Base-by-base conservation (phyloP, 2,888 invertebrate genomes). In the Slavum lentiscoides region DNA sequence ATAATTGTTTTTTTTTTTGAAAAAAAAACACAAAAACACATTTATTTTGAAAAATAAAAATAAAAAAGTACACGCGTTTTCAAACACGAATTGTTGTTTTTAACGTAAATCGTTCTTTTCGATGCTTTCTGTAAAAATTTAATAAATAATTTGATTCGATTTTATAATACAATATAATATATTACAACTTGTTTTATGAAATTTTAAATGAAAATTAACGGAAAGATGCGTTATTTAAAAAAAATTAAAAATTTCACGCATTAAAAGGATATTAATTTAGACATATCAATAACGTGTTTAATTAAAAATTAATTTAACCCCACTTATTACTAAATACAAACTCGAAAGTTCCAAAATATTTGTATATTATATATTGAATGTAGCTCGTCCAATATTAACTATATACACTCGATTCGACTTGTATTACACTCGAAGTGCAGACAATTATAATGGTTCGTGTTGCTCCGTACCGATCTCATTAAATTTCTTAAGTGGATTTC, bases 401-500 rank as follows among this genome's bases (percentile, higher is more conserved):
- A 8, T 64, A 0, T n/a, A 74, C 19, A 61, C 30, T 30, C 17
- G 30, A 74, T 53, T 74, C n/a, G 43, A 62, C 13, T 74, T 74
- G 49, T 49, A 62, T 73, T 62, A 62, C 19, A 74, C 19, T 62
- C 30, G 43, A 49, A 74, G 62, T 74, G 13, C 1, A 49, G 7
- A 17, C 19, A 43, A 73, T n/a, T 49, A 37, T 62, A 37, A 62
- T 30, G 49, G 30, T 62, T 73, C 61, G 7, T n/a, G 23, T n/a
- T 30, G n/a, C 19, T 39, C 2, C n/a, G 39, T 49, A 21, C n/a
- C 62, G 62, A 74, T 64, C 30, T 53, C n/a, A 74, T 53, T 61
- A 43, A 53, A 74, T n/a, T 30, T 53, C 49, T 74, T 61, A 30
- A 62, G 43, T 53, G 30, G 61, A 53, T 74, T 74, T 74, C 13